phyloP scores from a whole-genome alignment of 1,140 invertebrate species.

The Ooceraea biroi region DNA sequence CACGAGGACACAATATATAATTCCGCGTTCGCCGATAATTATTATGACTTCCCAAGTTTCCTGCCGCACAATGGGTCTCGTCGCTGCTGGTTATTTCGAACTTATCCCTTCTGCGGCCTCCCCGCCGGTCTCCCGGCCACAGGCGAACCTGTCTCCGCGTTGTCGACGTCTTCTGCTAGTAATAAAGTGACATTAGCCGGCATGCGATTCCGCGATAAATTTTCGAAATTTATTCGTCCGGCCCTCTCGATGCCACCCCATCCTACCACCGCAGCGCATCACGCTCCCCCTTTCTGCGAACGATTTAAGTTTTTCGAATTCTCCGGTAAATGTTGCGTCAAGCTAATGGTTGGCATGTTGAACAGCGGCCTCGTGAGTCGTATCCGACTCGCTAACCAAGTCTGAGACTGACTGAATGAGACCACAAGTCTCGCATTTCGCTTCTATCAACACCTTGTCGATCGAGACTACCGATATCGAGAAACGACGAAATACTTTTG shows the following conservation, averaged over 20 bases:
- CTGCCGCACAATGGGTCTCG: slow-evolving; percentile 78
- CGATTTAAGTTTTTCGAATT: slow-evolving; percentile 66
- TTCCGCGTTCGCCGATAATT: slow-evolving; percentile 85
- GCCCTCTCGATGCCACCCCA: slow-evolving; percentile 58
- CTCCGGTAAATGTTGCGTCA: slow-evolving; percentile 61
- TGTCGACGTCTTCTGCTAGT: slow-evolving; percentile 72
- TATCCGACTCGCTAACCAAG: slow-evolving; percentile 20
- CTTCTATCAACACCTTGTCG: slow-evolving; percentile 49
- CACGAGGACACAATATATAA: slow-evolving; percentile 83
- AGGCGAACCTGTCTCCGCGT: slow-evolving; percentile 55
- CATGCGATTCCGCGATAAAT: slow-evolving; percentile 85
- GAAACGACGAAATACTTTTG: neutral
- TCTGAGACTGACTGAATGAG: neutral
- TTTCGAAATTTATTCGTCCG: slow-evolving; percentile 82
- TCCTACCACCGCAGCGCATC: slow-evolving; percentile 31
- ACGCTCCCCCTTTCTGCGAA: slow-evolving; percentile 56
- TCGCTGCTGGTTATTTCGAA: slow-evolving; percentile 75
- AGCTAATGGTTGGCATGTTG: slow-evolving; percentile 51
- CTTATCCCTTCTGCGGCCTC: slow-evolving; percentile 69
- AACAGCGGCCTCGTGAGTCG: slow-evolving; percentile 18
- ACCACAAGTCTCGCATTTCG: slow-evolving; percentile 1
- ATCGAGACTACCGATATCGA: neutral
- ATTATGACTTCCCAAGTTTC: slow-evolving; percentile 83
- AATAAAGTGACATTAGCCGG: slow-evolving; percentile 84
- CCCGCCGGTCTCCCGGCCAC: neutral